Conservation (phyloP, 2,113 vertebrate species). For the Procapra przewalskii region DNA sequence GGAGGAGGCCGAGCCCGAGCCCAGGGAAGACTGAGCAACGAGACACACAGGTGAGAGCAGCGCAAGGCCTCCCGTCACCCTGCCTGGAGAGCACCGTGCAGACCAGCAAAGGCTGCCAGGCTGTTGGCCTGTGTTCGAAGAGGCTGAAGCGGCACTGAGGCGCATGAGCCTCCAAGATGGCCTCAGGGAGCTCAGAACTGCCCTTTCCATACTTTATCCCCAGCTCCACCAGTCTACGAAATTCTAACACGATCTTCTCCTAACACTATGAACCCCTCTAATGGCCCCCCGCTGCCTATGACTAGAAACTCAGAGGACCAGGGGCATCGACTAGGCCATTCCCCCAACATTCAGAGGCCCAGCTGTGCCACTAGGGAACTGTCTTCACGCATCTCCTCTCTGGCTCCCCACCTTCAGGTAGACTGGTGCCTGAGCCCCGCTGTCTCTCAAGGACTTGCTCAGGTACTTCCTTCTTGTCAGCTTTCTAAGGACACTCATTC, state of each 20-base stretch:
- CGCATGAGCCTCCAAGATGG: rapidly evolving
- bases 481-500: neutral
- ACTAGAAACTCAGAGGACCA: neutral
- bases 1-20: slow-evolving; percentile 84
- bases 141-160: rapidly evolving
- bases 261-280: neutral
- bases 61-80: neutral
- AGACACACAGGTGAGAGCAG: slow-evolving; percentile 61
- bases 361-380: neutral
- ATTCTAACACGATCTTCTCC: neutral
- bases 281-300: neutral
- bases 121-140: neutral
- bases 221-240: neutral
- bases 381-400: rapidly evolving
- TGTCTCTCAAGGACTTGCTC: neutral
- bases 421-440: neutral
- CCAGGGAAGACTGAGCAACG: slow-evolving; percentile 89
- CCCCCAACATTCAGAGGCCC: no score
- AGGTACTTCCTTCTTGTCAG: neutral
- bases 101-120: neutral
- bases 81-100: neutral
- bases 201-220: neutral
- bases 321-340: neutral
- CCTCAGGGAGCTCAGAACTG: neutral
- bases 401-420: neutral